Evolutionary conservation across 64 coral and sea anemone genomes (phyloP).

Genomic region (Actinia equina): DNA sequence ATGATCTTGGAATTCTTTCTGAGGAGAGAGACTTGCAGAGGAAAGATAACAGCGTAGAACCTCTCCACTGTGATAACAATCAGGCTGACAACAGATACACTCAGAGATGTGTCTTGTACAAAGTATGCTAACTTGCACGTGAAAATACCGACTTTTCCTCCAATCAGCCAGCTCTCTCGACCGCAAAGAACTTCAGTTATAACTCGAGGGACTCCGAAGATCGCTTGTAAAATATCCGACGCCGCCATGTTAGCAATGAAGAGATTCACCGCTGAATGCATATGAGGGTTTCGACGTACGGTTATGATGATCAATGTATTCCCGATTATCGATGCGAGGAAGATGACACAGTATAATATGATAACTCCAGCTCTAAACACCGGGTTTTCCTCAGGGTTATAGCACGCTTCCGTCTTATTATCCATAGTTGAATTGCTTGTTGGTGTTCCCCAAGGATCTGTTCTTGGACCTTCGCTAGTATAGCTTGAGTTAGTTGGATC

Average conservation of each 20-base stretch:
- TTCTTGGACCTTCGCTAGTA: neutral
- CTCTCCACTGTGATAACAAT: constrained; percentile 61
- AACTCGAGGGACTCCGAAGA: constrained; percentile 9
- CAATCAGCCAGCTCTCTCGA: constrained; percentile 26
- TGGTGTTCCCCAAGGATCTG: neutral
- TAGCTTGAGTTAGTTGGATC: neutral
- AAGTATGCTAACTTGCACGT: constrained; percentile 49
- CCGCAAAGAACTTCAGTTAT: neutral
- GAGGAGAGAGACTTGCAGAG: constrained; percentile 25
- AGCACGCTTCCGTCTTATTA: neutral
- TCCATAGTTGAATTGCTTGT: neutral
- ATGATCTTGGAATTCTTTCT: constrained; percentile 12
- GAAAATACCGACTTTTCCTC: constrained; percentile 13
- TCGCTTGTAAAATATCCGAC: constrained; percentile 12
- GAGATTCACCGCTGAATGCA: constrained; percentile 12
- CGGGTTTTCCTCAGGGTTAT: neutral
- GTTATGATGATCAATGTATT: constrained; percentile 3
- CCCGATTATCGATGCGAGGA: constrained; percentile 4
- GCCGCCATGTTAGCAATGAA: constrained; percentile 29
- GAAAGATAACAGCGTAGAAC: constrained; percentile 73
- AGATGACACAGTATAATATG: neutral
- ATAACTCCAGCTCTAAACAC: constrained; percentile 10
- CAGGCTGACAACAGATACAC: constrained; percentile 58
- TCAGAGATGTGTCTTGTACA: constrained; percentile 54
- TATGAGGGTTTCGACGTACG: neutral